These are phyloP conservation scores for Sandelia bainsii DNA, from an alignment of 2,797 vertebrate genomes.

Conservation along the genomic window DNA sequence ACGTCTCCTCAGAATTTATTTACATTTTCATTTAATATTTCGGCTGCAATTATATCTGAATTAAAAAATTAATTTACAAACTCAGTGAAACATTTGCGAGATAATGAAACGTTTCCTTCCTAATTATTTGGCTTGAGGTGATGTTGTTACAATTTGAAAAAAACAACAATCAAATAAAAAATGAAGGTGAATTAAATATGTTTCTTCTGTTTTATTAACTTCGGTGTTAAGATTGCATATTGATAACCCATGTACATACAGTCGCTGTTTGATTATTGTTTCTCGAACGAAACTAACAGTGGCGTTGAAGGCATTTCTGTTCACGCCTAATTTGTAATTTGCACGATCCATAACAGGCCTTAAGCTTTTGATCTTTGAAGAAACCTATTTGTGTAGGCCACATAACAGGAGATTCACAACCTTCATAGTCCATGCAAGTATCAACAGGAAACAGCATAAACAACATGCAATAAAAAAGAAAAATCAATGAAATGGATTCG, in stretches of 20 bases:
- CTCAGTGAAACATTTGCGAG: constrained; percentile 2
- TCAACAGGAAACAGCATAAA: constrained; percentile 58
- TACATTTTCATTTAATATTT: constrained; percentile 6
- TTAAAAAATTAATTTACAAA: not conserved
- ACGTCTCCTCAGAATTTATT: not conserved
- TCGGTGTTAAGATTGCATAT: not conserved
- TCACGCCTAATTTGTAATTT: constrained; percentile 18
- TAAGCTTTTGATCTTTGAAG: constrained; percentile 47
- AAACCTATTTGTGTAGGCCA: constrained; percentile 22
- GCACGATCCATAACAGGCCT: constrained; percentile 57
- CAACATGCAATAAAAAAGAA: constrained; percentile 40
- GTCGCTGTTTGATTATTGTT: constrained; percentile 3
- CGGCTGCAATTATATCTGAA: not conserved
- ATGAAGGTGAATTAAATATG: constrained; percentile 15
- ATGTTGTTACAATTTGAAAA: not conserved
- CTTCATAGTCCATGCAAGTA: constrained; percentile 51
- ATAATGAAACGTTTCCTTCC: constrained; percentile 1
- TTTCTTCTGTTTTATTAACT: constrained; percentile 18
- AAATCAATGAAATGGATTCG: constrained; percentile 72
- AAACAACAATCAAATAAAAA: constrained; percentile 4
- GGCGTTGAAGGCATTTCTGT: constrained; percentile 9
- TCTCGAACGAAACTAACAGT: constrained; percentile 46
- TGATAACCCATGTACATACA: not conserved
- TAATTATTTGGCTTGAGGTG: constrained; percentile 9
- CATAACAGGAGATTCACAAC: constrained; percentile 37